phyloP scores from a whole-genome alignment of 2,797 vertebrate species.

The Coregonus ussuriensis region DNA sequence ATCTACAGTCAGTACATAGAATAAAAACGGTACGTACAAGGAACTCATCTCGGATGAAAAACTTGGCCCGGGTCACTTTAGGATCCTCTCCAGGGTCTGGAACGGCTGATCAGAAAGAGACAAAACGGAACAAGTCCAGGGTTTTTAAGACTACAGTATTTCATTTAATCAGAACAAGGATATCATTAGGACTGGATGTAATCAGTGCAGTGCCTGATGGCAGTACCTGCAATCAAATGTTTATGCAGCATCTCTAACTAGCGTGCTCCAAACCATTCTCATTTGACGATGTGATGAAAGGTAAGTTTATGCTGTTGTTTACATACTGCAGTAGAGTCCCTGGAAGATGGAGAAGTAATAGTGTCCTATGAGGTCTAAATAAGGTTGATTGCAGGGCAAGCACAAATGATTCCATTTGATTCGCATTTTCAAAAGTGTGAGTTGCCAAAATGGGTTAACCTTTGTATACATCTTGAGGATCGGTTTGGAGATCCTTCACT shows the following conservation, averaged over 20 bases:
- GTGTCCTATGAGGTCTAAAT: not conserved
- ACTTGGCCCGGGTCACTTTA: constrained; percentile 93
- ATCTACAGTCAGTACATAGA: not conserved
- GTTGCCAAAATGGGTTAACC: no score
- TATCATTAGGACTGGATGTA: not conserved
- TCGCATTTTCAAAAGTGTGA: not conserved
- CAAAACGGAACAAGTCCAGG: constrained; percentile 5
- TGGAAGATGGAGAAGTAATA: not conserved
- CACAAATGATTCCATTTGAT: not conserved
- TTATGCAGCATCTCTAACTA: not conserved
- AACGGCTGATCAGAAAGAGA: constrained; percentile 76
- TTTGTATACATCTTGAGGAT: no score
- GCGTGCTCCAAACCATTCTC: not conserved
- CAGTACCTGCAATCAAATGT: not conserved
- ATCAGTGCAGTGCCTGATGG: not conserved
- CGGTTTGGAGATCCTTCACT: no score
- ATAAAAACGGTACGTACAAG: constrained; percentile 77
- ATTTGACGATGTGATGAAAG: not conserved
- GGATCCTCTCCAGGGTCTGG: constrained; percentile 93
- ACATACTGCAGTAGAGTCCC: not conserved
- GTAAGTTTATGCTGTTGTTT: not conserved
- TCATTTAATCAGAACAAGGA: not conserved
- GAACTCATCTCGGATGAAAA: constrained; percentile 97
- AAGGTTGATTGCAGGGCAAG: not conserved
- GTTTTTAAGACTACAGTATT: not conserved